Conservation (phyloP, 2,888 invertebrate genomes). For the Willowsia nigromaculata region DNA sequence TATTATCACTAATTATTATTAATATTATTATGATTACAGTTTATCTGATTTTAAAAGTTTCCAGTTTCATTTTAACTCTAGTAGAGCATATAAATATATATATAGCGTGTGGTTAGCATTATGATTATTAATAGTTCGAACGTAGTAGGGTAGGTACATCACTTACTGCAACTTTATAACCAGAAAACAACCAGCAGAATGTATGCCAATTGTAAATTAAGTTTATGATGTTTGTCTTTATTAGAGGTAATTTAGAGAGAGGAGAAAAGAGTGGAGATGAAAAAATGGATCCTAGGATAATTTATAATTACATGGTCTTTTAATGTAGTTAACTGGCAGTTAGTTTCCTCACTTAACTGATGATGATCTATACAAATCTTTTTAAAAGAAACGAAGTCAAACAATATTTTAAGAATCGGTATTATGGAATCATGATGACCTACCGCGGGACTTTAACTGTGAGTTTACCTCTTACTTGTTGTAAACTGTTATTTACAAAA, state of each 20-base stretch:
- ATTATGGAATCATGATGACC: conserved; percentile 69
- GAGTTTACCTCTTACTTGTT: conserved; percentile 64
- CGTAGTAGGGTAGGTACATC: conserved; percentile 64
- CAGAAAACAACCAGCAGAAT: conserved; percentile 75
- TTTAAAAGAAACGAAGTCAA: conserved; percentile 57
- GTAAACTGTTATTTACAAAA: conserved; percentile 54
- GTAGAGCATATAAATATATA: too few relatives aligned
- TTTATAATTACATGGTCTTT: conserved; percentile 72
- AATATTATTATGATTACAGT: not conserved
- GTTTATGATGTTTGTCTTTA: conserved; percentile 63
- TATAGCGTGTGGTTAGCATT: conserved; percentile 51
- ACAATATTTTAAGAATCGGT: conserved; percentile 67
- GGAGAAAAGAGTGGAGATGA: conserved; percentile 6
- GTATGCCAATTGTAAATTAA: conserved; percentile 76
- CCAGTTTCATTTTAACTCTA: conserved; percentile 55
- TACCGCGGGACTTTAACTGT: conserved; percentile 68
- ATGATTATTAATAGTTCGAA: not conserved
- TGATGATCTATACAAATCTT: conserved; percentile 31
- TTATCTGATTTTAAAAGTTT: not conserved
- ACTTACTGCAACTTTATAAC: conserved; percentile 67
- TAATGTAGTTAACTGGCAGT: conserved; percentile 57
- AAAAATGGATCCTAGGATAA: conserved; percentile 69
- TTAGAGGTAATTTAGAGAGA: conserved; percentile 49
- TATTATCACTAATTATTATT: conserved; percentile 16
- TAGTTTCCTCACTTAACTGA: conserved; percentile 41